Percentiles rank a stretch among this genome's conserved stretches.
Conservation (phyloP, 2,888 invertebrate genomes). For the Spodoptera picta region DNA sequence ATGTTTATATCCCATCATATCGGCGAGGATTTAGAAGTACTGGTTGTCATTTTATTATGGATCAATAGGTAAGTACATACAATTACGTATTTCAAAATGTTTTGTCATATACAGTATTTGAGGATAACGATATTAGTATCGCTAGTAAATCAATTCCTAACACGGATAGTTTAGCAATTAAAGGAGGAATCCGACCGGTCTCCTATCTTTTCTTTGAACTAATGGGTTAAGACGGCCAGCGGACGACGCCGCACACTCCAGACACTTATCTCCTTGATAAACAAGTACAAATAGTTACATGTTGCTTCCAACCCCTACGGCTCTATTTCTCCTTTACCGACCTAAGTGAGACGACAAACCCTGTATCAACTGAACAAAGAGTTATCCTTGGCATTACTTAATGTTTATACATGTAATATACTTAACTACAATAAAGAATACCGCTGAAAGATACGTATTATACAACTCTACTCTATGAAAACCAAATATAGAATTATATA, state of each 20-base stretch:
- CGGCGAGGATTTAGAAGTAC: no score
- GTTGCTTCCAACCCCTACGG: constrained; percentile 76
- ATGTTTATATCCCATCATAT: not conserved
- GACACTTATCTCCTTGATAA: constrained; percentile 84
- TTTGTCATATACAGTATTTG: constrained; percentile 25
- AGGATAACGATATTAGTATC: constrained; percentile 58
- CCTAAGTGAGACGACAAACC: constrained; percentile 76
- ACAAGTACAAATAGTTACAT: constrained; percentile 85
- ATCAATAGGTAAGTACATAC: not conserved
- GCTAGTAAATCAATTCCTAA: constrained; percentile 71
- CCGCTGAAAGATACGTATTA: no score
- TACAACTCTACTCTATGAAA: not conserved
- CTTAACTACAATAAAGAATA: constrained; percentile 1
- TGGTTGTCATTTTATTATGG: not conserved
- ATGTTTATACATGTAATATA: constrained; percentile 65
- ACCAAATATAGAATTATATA: constrained; percentile 6
- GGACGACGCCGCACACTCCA: constrained; percentile 73
- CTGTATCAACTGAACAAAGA: constrained; percentile 78
- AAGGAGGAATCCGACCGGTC: constrained; percentile 73
- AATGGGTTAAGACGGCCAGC: constrained; percentile 79
- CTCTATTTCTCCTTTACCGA: constrained; percentile 79
- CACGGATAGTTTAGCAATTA: constrained; percentile 81
- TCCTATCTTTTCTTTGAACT: constrained; percentile 79
- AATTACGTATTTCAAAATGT: not conserved
- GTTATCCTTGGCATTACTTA: constrained; percentile 72